phyloP scores from a whole-genome alignment of 2,113 vertebrate species.

The Corythornis cristatus region DNA sequence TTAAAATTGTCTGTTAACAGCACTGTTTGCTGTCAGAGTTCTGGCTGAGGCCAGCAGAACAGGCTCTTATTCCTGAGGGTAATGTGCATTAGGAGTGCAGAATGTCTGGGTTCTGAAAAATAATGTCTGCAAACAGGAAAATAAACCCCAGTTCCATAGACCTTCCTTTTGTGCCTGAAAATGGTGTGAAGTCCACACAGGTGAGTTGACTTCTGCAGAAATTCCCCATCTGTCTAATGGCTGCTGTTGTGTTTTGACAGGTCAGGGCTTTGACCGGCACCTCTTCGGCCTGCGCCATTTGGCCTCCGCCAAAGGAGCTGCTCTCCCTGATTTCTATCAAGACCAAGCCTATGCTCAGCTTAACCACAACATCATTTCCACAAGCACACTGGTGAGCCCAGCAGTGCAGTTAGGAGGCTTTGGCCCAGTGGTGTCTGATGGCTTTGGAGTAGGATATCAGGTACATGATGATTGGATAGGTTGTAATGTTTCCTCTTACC shows the following conservation, averaged over 20 bases:
- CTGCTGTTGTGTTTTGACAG: constrained; percentile 70
- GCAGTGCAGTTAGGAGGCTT: constrained; percentile 89
- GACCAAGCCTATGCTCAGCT: constrained; percentile 87
- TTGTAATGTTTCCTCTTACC: constrained; percentile 90
- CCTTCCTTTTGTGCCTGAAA: neutral
- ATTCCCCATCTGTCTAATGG: neutral
- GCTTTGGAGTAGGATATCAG: constrained; percentile 89
- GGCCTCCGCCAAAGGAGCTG: constrained; percentile 74
- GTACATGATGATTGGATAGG: constrained; percentile 91
- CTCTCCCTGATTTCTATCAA: constrained; percentile 82
- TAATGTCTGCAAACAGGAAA: neutral
- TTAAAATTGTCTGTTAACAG: neutral
- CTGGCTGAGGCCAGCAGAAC: neutral
- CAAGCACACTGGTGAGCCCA: constrained; percentile 90
- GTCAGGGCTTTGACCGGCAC: constrained; percentile 96
- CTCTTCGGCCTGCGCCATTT: constrained; percentile 88
- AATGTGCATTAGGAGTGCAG: neutral
- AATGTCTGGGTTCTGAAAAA: neutral
- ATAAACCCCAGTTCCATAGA: neutral
- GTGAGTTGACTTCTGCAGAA: neutral
- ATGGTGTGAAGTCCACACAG: neutral
- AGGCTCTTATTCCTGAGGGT: neutral
- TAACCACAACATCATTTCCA: constrained; percentile 95
- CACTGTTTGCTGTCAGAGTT: neutral
- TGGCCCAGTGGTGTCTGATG: constrained; percentile 91